Conservation (phyloP, 53 echinoderm and acorn worm genomes). For the Stichopus horrens region DNA sequence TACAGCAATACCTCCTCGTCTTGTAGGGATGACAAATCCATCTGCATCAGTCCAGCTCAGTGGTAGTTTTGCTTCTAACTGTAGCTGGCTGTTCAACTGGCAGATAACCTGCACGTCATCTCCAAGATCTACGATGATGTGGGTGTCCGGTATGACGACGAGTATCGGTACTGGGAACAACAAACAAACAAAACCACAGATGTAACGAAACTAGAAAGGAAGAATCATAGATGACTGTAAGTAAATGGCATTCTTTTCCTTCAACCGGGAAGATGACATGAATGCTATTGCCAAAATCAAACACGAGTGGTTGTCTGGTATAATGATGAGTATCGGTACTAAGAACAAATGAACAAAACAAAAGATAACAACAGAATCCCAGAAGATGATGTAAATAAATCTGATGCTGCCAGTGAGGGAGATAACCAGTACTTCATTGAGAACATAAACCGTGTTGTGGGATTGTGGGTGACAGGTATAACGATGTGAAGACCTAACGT, state of each 20-base stretch:
- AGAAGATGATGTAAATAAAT: too few species aligned
- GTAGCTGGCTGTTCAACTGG: neutral
- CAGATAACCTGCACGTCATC: neutral
- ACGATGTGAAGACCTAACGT: too few species aligned
- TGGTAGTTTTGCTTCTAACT: neutral
- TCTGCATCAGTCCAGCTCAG: neutral
- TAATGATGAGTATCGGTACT: neutral
- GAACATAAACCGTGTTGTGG: too few species aligned
- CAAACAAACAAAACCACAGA: neutral
- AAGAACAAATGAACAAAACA: neutral
- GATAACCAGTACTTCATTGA: too few species aligned
- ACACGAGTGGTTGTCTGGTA: neutral
- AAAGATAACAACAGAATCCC: too few species aligned
- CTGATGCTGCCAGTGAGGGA: too few species aligned
- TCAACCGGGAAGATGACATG: too few species aligned
- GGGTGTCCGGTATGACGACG: neutral
- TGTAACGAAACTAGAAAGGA: too few species aligned
- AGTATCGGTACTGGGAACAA: neutral
- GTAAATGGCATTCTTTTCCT: too few species aligned
- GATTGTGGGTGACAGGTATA: too few species aligned
- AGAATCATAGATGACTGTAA: too few species aligned
- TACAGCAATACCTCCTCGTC: conserved; percentile 30
- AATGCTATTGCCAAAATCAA: too few species aligned
- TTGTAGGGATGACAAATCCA: neutral
- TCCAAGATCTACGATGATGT: conserved; percentile 3